Evolutionary conservation across 2,113 vertebrate genomes (phyloP).

Genomic region (Amphiprion ocellaris): DNA sequence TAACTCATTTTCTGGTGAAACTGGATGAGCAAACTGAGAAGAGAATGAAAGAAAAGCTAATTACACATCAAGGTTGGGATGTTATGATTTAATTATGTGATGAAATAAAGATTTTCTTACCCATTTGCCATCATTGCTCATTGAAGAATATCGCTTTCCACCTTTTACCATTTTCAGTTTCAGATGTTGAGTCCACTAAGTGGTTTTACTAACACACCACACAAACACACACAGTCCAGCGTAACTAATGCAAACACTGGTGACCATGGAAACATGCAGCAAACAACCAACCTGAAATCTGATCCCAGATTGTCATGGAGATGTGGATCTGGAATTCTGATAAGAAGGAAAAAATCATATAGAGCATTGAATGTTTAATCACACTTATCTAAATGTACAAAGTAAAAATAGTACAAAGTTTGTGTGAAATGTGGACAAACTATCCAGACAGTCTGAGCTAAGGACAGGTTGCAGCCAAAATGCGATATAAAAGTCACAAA

Average conservation of each 20-base stretch:
- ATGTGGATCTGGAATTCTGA: conserved; percentile 27
- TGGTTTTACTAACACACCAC: conserved; percentile 6
- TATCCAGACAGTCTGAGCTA: background rate
- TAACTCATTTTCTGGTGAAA: conserved; percentile 30
- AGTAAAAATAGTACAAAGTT: background rate
- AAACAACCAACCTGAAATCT: conserved; percentile 53
- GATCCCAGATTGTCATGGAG: conserved; percentile 46
- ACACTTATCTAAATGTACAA: background rate
- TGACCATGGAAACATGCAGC: conserved; percentile 72
- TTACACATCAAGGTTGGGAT: background rate
- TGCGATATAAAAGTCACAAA: background rate
- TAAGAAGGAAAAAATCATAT: no score
- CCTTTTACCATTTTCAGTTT: conserved; percentile 81
- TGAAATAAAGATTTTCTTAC: conserved; percentile 71
- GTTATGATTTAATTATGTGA: background rate
- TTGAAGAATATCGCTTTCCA: conserved; percentile 44
- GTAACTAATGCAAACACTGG: conserved; percentile 58
- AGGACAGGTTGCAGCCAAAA: no score
- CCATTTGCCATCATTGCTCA: conserved; percentile 78
- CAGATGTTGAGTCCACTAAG: conserved; percentile 10
- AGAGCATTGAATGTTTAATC: background rate
- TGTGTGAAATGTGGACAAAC: background rate
- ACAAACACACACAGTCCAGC: background rate
- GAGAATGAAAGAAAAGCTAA: background rate
- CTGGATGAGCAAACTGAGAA: conserved; percentile 77